Conservation (phyloP, 2,797 vertebrate species). For the Tolypeutes matacus region DNA sequence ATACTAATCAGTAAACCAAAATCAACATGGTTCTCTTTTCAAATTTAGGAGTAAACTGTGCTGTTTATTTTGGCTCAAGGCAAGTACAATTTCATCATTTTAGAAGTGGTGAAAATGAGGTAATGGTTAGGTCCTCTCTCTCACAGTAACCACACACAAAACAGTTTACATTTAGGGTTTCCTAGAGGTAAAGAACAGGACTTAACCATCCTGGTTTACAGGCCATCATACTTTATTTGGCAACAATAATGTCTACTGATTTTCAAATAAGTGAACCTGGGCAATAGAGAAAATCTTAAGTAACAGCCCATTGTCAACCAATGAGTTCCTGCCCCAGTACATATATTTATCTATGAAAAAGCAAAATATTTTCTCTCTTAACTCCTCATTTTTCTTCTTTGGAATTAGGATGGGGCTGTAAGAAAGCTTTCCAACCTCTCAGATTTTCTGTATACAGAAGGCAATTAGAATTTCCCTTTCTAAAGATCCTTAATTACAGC, state of each 20-base stretch:
- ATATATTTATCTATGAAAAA: constrained; percentile 28
- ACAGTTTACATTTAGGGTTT: not conserved
- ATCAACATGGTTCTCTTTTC: not conserved
- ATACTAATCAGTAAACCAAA: constrained; percentile 14
- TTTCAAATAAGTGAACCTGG: not conserved
- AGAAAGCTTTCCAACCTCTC: not conserved
- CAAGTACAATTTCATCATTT: not conserved
- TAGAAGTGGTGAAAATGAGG: constrained; percentile 35
- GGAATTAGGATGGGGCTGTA: not conserved
- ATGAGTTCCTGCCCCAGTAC: not conserved
- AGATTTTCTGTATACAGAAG: constrained; percentile 21
- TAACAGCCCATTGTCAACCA: not conserved
- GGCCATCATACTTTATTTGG: not conserved
- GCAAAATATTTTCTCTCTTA: constrained; percentile 13
- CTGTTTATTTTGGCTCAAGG: not conserved
- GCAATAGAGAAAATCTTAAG: not conserved
- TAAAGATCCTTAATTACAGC: not conserved
- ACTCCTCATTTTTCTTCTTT: constrained; percentile 2
- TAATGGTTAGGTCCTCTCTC: not conserved
- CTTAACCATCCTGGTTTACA: not conserved
- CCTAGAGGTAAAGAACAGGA: not conserved
- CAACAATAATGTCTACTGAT: constrained; percentile 30
- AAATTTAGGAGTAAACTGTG: not conserved
- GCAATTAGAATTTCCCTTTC: not conserved
- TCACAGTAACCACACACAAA: not conserved